Percentiles rank a stretch among this genome's conserved stretches.
Evolutionary conservation across 2,113 vertebrate species (phyloP).

Genomic region (Micronycteris hirsuta): DNA sequence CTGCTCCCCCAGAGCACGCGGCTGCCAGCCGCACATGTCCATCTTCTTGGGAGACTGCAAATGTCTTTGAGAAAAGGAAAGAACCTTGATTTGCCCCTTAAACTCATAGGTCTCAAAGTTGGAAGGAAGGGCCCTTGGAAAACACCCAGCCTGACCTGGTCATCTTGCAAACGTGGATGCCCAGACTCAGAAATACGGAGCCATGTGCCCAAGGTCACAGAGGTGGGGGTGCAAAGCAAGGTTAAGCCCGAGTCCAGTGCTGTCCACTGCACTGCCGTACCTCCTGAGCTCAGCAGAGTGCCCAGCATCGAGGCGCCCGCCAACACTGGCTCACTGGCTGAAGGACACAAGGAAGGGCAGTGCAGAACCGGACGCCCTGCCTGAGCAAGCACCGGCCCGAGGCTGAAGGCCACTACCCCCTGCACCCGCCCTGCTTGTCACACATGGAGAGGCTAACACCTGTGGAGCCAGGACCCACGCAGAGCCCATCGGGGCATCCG

Average conservation of each 20-base stretch:
- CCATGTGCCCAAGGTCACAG: not conserved
- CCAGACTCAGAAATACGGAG: not conserved
- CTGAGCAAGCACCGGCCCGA: not conserved
- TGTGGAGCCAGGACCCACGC: not conserved
- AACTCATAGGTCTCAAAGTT: not conserved
- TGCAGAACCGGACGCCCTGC: fast-evolving
- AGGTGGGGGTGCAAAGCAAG: not conserved
- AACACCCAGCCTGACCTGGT: not conserved
- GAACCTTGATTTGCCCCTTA: not conserved
- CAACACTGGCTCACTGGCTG: fast-evolving
- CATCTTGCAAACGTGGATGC: not conserved
- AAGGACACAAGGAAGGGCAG: fast-evolving
- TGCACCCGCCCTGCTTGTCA: fast-evolving
- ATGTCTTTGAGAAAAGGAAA: not conserved
- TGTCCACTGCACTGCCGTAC: not conserved
- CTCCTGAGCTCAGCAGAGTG: not conserved
- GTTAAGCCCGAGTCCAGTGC: not conserved
- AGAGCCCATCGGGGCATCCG: not conserved
- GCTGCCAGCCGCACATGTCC: not conserved
- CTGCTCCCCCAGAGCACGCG: not conserved
- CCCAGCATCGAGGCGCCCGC: too few relatives aligned
- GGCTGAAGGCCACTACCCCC: not conserved
- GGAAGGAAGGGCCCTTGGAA: not conserved
- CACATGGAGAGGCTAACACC: not conserved
- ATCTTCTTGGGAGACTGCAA: not conserved